Conservation (phyloP, 2,888 invertebrate species). For the Hirtodrosophila alboralis region DNA sequence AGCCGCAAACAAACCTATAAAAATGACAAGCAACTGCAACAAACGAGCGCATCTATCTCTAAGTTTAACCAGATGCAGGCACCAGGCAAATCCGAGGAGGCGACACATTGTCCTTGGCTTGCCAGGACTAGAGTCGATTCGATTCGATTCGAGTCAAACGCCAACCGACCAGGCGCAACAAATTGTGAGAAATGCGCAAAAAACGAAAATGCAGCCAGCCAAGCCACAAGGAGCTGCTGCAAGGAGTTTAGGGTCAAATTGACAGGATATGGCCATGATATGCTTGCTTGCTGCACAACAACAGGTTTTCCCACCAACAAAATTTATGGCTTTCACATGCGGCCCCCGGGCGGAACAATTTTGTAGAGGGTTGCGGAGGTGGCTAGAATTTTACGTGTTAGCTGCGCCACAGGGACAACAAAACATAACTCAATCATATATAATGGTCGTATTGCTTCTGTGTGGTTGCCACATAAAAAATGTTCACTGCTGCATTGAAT, state of each 20-base stretch:
- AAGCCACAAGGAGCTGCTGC: constrained; percentile 42
- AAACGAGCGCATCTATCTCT: constrained; percentile 76
- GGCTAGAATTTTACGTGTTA: constrained; percentile 59
- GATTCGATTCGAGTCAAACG: constrained; percentile 57
- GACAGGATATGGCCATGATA: constrained; percentile 77
- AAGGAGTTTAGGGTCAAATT: constrained; percentile 54
- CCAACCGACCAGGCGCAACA: constrained; percentile 59
- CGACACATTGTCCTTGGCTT: constrained; percentile 56
- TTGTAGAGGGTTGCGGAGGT: neutral
- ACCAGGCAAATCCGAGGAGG: constrained; percentile 49
- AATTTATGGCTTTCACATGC: constrained; percentile 49
- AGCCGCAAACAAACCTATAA: constrained; percentile 78
- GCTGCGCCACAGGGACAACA: constrained; percentile 61
- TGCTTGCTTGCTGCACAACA: constrained; percentile 64
- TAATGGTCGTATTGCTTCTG: constrained; percentile 58
- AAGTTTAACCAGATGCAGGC: constrained; percentile 52
- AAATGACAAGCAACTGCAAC: constrained; percentile 78
- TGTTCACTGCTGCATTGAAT: constrained; percentile 58
- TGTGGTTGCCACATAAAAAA: constrained; percentile 38
- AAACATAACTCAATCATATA: constrained; percentile 67
- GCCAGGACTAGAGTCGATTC: constrained; percentile 17
- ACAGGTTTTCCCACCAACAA: constrained; percentile 52
- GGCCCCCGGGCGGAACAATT: constrained; percentile 7
- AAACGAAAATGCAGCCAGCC: constrained; percentile 60
- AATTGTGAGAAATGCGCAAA: constrained; percentile 69